Evolutionary conservation across 92 coral and sea anemone genomes (phyloP).

Genomic region (Zoanthus solanderi): DNA sequence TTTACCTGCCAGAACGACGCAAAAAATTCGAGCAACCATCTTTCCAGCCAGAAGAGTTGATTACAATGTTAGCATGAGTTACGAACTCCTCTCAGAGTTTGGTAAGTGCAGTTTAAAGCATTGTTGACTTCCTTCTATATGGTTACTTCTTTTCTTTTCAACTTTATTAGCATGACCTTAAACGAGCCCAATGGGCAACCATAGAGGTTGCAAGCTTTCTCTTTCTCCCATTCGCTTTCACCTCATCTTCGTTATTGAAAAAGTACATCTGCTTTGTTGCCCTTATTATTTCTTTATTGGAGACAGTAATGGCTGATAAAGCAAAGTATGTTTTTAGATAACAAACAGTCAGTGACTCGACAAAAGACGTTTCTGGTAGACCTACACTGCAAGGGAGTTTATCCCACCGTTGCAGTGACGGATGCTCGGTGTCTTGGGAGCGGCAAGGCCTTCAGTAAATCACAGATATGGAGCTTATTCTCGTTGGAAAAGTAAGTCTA

Average conservation of each 20-base stretch:
- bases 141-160: too few relatives aligned
- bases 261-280: background rate
- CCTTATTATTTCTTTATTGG: background rate
- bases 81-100: slow-evolving; percentile 74
- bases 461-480: slow-evolving; percentile 90
- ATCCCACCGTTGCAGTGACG: slow-evolving; percentile 86
- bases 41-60: slow-evolving; percentile 81
- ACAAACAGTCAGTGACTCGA: slow-evolving; percentile 60
- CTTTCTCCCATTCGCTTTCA: background rate
- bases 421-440: slow-evolving; percentile 90
- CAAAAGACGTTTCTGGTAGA: slow-evolving; percentile 71
- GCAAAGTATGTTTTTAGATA: slow-evolving; percentile 16
- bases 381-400: slow-evolving; percentile 87
- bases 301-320: background rate
- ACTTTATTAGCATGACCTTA: too few relatives aligned
- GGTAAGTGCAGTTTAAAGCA: slow-evolving; percentile 60
- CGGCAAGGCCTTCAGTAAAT: slow-evolving; percentile 88
- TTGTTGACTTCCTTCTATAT: too few relatives aligned
- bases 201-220: too few relatives aligned
- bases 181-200: too few relatives aligned
- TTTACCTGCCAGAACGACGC: slow-evolving; percentile 91
- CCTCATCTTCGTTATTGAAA: background rate
- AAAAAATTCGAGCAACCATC: slow-evolving; percentile 79
- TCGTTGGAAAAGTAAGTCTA: slow-evolving; percentile 84
- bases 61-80: slow-evolving; percentile 79